Percentiles rank a stretch among this genome's conserved stretches.
Conservation (phyloP, 2,113 vertebrate species). For the Himantopus leucocephalus region DNA sequence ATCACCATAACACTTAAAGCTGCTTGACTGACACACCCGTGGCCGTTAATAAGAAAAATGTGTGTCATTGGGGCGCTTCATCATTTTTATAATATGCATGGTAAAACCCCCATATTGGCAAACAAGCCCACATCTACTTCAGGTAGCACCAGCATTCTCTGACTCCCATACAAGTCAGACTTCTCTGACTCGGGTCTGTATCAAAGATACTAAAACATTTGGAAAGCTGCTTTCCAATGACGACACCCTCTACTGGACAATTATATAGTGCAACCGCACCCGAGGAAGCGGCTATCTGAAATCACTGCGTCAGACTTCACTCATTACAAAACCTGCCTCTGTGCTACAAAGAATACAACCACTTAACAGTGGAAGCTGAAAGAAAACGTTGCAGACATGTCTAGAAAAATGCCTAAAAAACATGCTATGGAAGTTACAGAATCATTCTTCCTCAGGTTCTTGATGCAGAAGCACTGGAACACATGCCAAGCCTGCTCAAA, state of each 20-base stretch:
- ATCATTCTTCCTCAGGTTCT: neutral
- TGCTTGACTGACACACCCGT: neutral
- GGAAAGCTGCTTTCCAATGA: neutral
- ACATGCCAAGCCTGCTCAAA: neutral
- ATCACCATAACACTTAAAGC: neutral
- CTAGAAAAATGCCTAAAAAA: neutral
- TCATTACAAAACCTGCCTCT: neutral
- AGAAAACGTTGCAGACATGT: neutral
- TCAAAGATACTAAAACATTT: neutral
- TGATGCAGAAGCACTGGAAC: neutral
- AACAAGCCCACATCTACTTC: neutral
- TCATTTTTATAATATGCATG: neutral
- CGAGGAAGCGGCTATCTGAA: neutral
- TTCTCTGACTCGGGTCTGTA: rapidly evolving
- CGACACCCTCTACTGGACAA: neutral
- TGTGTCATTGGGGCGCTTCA: neutral
- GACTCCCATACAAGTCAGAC: neutral
- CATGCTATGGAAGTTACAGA: neutral
- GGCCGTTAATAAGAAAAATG: neutral
- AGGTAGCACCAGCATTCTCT: neutral
- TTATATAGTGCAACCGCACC: rapidly evolving
- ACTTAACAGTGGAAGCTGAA: neutral
- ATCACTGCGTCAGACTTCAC: neutral
- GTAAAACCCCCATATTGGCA: neutral
- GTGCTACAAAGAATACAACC: neutral